These are phyloP conservation scores for Gryon sp. DNA, from an alignment of 1,140 invertebrate genomes.

Conservation along the genomic window DNA sequence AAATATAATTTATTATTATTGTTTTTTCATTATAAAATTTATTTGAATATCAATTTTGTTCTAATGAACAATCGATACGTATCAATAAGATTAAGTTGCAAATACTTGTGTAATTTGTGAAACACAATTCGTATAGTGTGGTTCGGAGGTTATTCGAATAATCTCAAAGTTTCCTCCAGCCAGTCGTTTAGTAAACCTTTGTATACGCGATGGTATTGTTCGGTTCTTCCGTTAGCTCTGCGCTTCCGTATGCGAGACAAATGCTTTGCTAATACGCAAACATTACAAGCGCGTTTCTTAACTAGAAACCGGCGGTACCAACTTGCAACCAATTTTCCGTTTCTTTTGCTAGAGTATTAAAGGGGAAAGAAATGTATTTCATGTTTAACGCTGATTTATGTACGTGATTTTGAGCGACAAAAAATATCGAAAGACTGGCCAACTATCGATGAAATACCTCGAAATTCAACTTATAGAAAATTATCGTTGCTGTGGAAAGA, in stretches of 20 bases:
- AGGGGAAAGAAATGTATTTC: slow-evolving; percentile 62
- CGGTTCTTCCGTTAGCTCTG: slow-evolving; percentile 35
- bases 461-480: slow-evolving; percentile 52
- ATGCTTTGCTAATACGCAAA: slow-evolving; percentile 48
- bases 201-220: slow-evolving; percentile 43
- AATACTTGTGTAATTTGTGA: slow-evolving; percentile 31
- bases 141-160: slow-evolving; percentile 40
- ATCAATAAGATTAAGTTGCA: slow-evolving; percentile 41
- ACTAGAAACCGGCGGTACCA: slow-evolving; percentile 8
- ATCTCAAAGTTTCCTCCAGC: slow-evolving; percentile 40
- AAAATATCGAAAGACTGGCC: slow-evolving; percentile 15
- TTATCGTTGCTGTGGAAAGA: slow-evolving; percentile 24
- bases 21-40: neutral
- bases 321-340: slow-evolving; percentile 28
- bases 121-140: slow-evolving; percentile 24
- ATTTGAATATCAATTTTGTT: neutral
- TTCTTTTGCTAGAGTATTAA: slow-evolving; percentile 4
- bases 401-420: slow-evolving; percentile 63
- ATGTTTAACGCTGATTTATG: slow-evolving; percentile 68
- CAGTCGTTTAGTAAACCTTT: slow-evolving; percentile 49
- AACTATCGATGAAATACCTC: slow-evolving; percentile 40
- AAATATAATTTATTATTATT: too few relatives aligned
- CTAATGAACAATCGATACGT: slow-evolving; percentile 22
- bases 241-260: slow-evolving; percentile 39
- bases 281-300: slow-evolving; percentile 43